Evolutionary conservation across 2,888 invertebrate species (phyloP).

Genomic region (Melipona beecheii): DNA sequence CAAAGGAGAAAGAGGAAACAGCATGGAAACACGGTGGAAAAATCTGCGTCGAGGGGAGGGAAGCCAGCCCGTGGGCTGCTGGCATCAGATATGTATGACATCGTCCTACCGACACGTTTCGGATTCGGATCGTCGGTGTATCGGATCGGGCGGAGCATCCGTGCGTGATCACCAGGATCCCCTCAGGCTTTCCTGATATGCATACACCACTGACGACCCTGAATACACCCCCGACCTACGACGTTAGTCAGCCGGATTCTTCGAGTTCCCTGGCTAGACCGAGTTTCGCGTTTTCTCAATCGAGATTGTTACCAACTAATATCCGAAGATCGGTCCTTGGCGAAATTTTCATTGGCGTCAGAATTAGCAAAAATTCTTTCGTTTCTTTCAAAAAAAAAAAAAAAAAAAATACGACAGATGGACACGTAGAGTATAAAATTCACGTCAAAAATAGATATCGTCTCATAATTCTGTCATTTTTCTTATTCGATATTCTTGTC

Average conservation of each 20-base stretch:
- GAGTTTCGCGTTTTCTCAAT: no score
- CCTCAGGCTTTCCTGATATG: constrained; percentile 68
- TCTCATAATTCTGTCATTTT: no score
- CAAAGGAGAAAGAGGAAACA: neutral
- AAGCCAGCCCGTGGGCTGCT: constrained; percentile 63
- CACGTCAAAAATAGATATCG: no score
- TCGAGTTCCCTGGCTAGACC: neutral
- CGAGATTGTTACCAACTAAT: no score
- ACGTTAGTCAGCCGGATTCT: constrained; percentile 25
- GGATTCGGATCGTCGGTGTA: constrained; percentile 75
- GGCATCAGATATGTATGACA: constrained; percentile 80
- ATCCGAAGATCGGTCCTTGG: no score
- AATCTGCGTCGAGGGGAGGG: constrained; percentile 55
- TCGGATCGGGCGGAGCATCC: constrained; percentile 73
- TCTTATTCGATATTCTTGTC: no score
- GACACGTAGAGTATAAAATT: no score
- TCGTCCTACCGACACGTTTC: constrained; percentile 77
- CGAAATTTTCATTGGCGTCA: no score
- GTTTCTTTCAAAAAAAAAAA: no score
- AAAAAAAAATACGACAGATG: no score
- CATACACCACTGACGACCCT: constrained; percentile 53
- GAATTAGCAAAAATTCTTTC: no score
- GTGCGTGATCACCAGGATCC: constrained; percentile 76
- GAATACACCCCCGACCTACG: constrained; percentile 29
- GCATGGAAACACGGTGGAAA: constrained; percentile 50